Percentiles rank a stretch among this genome's conserved stretches.
Conservation (phyloP, 1,140 invertebrate genomes). For the Lethrus apterus region DNA sequence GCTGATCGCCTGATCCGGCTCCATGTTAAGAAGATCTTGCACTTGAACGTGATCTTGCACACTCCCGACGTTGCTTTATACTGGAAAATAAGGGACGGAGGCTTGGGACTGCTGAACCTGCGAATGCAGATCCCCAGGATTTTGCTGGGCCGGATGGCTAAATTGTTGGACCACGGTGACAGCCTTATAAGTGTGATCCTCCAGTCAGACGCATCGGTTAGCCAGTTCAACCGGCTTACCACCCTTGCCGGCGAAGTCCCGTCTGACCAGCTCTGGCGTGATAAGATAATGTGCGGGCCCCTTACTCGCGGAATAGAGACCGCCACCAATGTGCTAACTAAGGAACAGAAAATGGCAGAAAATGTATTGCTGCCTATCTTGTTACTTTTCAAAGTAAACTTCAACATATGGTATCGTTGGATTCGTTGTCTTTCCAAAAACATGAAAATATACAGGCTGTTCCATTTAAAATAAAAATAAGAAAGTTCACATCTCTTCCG, state of each 20-base stretch:
- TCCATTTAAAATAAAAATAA: too few species aligned
- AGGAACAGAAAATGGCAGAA: too few species aligned
- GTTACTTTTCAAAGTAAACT: too few species aligned
- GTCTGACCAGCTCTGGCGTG: slow-evolving; percentile 4
- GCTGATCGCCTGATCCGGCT: slow-evolving; percentile 13
- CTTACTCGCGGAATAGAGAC: neutral
- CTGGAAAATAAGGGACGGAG: slow-evolving; percentile 22
- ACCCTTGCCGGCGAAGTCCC: too few species aligned
- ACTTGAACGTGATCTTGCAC: slow-evolving; percentile 12
- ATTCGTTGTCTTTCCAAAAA: too few species aligned
- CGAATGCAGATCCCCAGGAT: too few species aligned
- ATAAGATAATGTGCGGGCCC: neutral
- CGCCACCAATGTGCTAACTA: neutral
- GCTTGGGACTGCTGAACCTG: slow-evolving; percentile 21
- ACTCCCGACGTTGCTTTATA: slow-evolving; percentile 20
- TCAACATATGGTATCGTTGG: too few species aligned
- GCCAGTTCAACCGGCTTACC: neutral
- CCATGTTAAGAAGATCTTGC: slow-evolving; percentile 8
- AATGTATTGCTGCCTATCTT: too few species aligned
- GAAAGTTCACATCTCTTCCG: too few species aligned
- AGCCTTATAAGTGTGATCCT: neutral
- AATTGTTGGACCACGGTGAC: neutral
- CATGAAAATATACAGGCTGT: too few species aligned
- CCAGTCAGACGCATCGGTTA: too few species aligned
- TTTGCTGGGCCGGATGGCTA: neutral